Percentiles rank a stretch among this genome's conserved stretches.
phyloP scores from a whole-genome alignment of 2,888 invertebrate genomes.

The Seira ritae region DNA sequence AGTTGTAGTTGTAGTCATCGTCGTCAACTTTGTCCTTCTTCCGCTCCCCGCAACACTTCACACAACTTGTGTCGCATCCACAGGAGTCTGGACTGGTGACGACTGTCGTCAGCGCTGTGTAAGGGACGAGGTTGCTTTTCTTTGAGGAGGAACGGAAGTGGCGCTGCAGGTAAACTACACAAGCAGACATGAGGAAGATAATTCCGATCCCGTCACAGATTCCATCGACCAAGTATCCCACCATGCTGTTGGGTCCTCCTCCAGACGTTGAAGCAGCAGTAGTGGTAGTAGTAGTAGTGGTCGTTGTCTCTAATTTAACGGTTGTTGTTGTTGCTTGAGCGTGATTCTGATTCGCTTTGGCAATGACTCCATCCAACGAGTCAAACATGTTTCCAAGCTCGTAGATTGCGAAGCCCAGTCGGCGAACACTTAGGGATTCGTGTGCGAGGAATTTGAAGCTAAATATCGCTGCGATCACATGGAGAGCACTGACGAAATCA shows the following conservation, averaged over 20 bases:
- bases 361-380: conserved; percentile 91
- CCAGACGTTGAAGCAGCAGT: conserved; percentile 6
- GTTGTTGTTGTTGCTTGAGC: not conserved
- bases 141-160: conserved; percentile 82
- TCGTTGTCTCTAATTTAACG: not conserved
- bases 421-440: conserved; percentile 83
- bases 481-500: conserved; percentile 88
- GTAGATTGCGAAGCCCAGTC: conserved; percentile 86
- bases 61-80: not conserved
- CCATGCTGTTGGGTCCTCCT: conserved; percentile 82
- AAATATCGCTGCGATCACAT: conserved; percentile 85
- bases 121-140: conserved; percentile 79
- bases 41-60: not conserved
- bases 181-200: conserved; percentile 83
- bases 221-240: conserved; percentile 91
- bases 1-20: not conserved
- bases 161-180: conserved; percentile 82
- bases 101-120: conserved; percentile 32
- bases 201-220: conserved; percentile 88
- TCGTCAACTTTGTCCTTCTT: conserved; percentile 16
- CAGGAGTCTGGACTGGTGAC: not conserved
- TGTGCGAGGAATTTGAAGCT: conserved; percentile 86
- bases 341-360: conserved; percentile 78
- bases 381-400: conserved; percentile 89
- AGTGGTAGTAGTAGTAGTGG: too few species aligned